Evolutionary conservation across 2,888 invertebrate genomes (phyloP).

Genomic region (Rhimphoctona megacephalus): DNA sequence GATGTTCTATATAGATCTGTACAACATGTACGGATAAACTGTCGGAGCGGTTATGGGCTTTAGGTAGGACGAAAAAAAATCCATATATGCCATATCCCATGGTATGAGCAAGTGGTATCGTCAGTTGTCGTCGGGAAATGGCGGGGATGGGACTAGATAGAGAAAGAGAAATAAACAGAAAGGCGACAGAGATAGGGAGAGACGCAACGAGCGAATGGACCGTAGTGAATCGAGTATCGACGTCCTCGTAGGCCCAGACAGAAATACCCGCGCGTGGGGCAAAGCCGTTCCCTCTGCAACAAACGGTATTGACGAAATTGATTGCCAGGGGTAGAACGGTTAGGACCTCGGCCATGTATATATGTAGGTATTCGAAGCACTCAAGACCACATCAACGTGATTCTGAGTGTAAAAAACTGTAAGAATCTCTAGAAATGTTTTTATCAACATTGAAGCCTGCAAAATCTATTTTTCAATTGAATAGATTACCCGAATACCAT

Average conservation of each 20-base stretch:
- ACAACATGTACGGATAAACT: constrained; percentile 49
- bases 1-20: neutral
- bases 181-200: neutral
- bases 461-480: neutral
- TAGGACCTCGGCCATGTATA: constrained; percentile 16
- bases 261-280: constrained; percentile 67
- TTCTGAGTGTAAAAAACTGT: neutral
- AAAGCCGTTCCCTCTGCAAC: constrained; percentile 77
- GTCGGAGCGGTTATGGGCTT: constrained; percentile 71
- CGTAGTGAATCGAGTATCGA: constrained; percentile 62
- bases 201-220: constrained; percentile 27
- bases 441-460: neutral
- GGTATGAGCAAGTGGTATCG: constrained; percentile 68
- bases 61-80: constrained; percentile 72
- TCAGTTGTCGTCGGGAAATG: constrained; percentile 68
- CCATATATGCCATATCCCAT: constrained; percentile 79
- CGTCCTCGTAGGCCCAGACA: constrained; percentile 80
- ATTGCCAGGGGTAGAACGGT: constrained; percentile 79
- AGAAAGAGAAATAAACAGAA: neutral
- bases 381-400: constrained; percentile 10
- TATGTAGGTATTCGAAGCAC: neutral
- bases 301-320: constrained; percentile 83
- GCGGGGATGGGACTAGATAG: constrained; percentile 49
- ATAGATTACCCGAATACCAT: neutral
- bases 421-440: neutral